These are phyloP conservation scores for Hydractinia echinata DNA, from an alignment of 30 jellyfish, hydroid and myxozoan species.

Conservation along the genomic window DNA sequence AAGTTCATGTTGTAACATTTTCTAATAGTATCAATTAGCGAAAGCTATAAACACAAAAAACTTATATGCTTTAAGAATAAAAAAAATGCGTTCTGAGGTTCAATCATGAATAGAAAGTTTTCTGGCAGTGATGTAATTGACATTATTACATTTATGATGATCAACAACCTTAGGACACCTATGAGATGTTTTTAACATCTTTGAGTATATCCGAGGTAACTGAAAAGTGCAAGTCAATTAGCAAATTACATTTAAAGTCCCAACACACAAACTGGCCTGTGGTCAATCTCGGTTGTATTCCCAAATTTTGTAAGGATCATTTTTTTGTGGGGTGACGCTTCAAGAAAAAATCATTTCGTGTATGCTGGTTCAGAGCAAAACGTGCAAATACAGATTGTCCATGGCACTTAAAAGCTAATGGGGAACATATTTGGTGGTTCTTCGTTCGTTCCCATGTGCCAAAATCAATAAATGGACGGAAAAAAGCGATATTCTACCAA, in stretches of 20 bases:
- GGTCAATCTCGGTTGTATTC: background rate
- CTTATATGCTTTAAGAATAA: no score
- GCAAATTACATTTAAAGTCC: background rate
- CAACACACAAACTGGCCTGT: background rate
- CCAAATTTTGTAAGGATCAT: no score
- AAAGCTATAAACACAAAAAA: no score
- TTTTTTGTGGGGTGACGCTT: no score
- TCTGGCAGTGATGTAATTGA: no score
- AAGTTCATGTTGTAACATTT: no score
- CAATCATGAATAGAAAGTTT: no score
- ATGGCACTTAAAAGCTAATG: constrained; percentile 41
- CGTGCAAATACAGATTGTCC: background rate
- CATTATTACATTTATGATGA: constrained; percentile 12
- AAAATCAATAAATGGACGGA: constrained; percentile 25
- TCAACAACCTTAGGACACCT: constrained; percentile 47
- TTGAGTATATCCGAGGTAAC: constrained; percentile 10
- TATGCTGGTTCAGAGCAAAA: no score
- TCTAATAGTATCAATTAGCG: no score
- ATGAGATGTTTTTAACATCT: constrained; percentile 2
- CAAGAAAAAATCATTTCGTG: no score
- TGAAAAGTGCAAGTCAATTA: background rate
- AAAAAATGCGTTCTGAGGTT: no score
- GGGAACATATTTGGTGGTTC: constrained; percentile 12
- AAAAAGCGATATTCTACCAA: background rate
- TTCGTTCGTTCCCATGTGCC: constrained; percentile 51